A percentile compares a stretch with the other conserved stretches of the same genome.
Conservation (phyloP, 2,113 vertebrate genomes). For the Sinocyclocheilus anophthalmus region DNA sequence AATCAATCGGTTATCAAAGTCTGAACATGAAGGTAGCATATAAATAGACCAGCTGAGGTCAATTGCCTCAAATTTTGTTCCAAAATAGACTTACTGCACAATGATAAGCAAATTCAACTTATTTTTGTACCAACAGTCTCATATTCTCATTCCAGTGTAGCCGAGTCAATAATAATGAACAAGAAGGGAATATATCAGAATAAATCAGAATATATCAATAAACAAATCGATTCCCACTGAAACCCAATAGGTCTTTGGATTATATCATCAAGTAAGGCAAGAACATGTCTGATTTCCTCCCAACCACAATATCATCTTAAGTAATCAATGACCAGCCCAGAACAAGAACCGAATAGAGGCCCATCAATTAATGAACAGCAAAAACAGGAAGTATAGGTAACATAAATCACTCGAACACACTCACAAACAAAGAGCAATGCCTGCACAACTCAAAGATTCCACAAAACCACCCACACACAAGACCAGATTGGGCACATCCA, state of each 20-base stretch:
- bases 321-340: conserved; percentile 22
- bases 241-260: neutral
- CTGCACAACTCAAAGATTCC: neutral
- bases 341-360: conserved; percentile 3
- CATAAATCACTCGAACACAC: neutral
- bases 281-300: neutral
- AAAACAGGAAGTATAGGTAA: conserved; percentile 20
- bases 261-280: neutral
- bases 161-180: neutral
- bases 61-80: neutral
- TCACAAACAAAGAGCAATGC: conserved; percentile 42
- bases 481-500: conserved; percentile 32
- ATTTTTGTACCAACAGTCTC: neutral
- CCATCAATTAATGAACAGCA: neutral
- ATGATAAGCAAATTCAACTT: neutral
- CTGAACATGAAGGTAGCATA: neutral
- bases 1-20: neutral
- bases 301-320: conserved; percentile 15
- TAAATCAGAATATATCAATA: neutral
- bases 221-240: neutral
- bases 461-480: conserved; percentile 47
- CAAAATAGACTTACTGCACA: neutral
- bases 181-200: neutral
- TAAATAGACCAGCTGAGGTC: neutral
- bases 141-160: neutral